Conservation (phyloP, 2,113 vertebrate genomes). For the Sorex fumeus region DNA sequence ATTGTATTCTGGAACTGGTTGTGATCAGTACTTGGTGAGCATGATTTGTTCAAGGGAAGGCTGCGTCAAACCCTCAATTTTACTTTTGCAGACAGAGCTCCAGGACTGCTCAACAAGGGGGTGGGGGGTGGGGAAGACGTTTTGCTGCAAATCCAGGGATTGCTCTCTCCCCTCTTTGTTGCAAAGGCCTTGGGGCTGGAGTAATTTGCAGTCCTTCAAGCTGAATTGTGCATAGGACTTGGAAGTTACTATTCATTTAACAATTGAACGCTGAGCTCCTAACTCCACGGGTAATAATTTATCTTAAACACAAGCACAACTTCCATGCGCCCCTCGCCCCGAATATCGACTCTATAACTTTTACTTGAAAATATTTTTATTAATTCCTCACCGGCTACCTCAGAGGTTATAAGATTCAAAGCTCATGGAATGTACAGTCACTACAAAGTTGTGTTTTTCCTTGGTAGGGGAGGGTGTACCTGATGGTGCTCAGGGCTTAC, state of each 20-base stretch:
- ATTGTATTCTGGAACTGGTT: background rate
- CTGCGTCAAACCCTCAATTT: conserved; percentile 12
- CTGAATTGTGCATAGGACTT: background rate
- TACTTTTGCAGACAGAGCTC: conserved; percentile 64
- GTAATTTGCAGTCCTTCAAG: conserved; percentile 61
- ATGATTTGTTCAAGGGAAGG: too few species aligned
- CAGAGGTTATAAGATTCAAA: conserved; percentile 4
- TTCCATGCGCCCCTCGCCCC: background rate
- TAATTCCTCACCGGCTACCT: background rate
- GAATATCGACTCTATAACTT: conserved; percentile 30
- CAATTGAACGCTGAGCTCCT: conserved; percentile 16
- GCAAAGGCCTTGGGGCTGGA: conserved; percentile 49
- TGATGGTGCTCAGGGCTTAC: too few species aligned
- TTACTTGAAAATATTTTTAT: conserved; percentile 17
- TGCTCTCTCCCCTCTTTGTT: conserved; percentile 51
- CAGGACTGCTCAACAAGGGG: background rate
- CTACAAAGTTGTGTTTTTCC: too few species aligned
- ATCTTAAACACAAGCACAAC: background rate
- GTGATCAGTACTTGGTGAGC: background rate
- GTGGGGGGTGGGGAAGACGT: background rate
- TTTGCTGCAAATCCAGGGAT: conserved; percentile 52
- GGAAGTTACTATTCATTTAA: conserved; percentile 58
- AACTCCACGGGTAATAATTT: conserved; percentile 27
- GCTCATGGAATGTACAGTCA: background rate
- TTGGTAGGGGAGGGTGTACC: too few species aligned